Percentiles rank a stretch among this genome's conserved stretches.
Evolutionary conservation across 2,113 vertebrate species (phyloP).

Genomic region (Catharus fuscescens): DNA sequence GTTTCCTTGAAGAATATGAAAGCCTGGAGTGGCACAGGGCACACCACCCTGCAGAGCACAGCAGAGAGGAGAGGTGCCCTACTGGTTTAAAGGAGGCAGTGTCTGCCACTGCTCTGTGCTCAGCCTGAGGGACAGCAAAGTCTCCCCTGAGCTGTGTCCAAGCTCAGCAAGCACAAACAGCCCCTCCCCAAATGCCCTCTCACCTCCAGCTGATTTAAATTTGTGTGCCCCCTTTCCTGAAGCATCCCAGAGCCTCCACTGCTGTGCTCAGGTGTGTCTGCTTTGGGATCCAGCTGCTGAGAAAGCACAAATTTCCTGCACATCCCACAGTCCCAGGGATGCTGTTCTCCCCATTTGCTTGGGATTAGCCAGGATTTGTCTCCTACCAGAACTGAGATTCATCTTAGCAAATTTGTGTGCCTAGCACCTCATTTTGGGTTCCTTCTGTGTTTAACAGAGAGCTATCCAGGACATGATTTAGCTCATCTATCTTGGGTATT

Average conservation of each 20-base stretch:
- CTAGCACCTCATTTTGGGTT: neutral
- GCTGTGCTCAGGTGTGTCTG: no score
- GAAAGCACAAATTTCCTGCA: neutral
- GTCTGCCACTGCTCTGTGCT: neutral
- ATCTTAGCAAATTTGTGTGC: neutral
- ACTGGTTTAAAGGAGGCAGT: neutral
- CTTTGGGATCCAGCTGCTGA: neutral
- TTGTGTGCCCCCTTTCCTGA: neutral
- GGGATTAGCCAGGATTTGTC: neutral
- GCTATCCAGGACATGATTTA: neutral
- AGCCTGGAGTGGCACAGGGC: constrained; percentile 1
- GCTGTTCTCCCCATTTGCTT: neutral
- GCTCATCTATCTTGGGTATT: neutral
- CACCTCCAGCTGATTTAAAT: neutral
- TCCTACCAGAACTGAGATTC: neutral
- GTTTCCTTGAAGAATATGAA: constrained; percentile 31
- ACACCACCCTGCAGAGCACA: constrained; percentile 14
- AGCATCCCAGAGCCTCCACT: no score
- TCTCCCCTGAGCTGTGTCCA: neutral
- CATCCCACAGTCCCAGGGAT: neutral
- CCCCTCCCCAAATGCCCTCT: neutral
- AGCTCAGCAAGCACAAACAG: neutral
- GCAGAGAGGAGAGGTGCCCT: neutral
- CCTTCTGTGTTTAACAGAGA: neutral
- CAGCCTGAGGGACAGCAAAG: neutral